phyloP scores from a whole-genome alignment of 1,140 invertebrate species.

The Antheraea pernyi region DNA sequence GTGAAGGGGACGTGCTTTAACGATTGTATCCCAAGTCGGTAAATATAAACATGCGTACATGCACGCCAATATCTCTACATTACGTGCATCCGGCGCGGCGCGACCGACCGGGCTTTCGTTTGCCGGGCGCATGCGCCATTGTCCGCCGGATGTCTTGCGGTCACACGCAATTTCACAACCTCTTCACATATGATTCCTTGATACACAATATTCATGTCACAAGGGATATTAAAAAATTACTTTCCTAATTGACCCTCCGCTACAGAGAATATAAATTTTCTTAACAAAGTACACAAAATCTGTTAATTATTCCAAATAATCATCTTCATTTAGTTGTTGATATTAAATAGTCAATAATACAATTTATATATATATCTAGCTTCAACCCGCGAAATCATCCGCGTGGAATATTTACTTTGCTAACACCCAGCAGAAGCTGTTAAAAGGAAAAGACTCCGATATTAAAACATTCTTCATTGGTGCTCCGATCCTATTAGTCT shows the following conservation, averaged over 20 bases:
- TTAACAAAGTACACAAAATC: no score
- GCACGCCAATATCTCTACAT: slow-evolving; percentile 56
- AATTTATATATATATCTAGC: no score
- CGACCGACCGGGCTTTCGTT: slow-evolving; percentile 18
- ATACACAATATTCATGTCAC: slow-evolving; percentile 15
- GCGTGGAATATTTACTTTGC: no score
- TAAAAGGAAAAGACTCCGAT: no score
- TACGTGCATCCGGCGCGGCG: slow-evolving; percentile 65
- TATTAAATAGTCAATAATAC: no score
- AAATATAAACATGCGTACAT: slow-evolving; percentile 28
- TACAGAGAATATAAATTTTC: no score
- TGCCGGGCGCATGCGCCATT: slow-evolving; percentile 51
- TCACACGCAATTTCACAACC: slow-evolving; percentile 75
- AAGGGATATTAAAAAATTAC: not conserved
- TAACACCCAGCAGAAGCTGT: no score
- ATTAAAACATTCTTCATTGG: no score
- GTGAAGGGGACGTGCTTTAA: slow-evolving; percentile 2
- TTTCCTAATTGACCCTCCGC: not conserved
- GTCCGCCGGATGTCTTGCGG: slow-evolving; percentile 76
- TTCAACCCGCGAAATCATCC: no score
- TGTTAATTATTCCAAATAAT: no score
- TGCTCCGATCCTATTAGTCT: no score
- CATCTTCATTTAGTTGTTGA: no score
- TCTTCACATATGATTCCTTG: slow-evolving; percentile 46
- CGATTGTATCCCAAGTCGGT: slow-evolving; percentile 31